Base-by-base conservation (phyloP, 2,888 invertebrate genomes). In the Griposia aprilina region DNA sequence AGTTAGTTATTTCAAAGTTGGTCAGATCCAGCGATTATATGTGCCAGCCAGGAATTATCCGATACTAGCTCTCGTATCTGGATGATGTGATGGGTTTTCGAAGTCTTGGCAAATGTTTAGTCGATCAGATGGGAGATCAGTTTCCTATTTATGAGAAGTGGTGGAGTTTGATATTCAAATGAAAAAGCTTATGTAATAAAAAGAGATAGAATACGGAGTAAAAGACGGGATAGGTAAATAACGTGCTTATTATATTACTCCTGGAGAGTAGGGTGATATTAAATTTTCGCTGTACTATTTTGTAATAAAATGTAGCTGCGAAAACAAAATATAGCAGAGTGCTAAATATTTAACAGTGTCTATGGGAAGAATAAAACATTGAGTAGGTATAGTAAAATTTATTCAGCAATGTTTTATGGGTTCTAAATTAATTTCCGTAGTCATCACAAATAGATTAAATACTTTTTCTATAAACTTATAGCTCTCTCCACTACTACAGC, bases 1-100 rank as follows among this genome's bases (percentile, higher is more conserved):
- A 91, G 92, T 88, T 87, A 84, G 80, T 87, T 87, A 88, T 81
- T 87, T 88, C 81, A 60, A 87, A 87, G 84, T 85, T 87, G 84
- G 84, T 85, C 82, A 87, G 84, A 85, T 88, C 62, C 48, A 72
- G n/a, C 74, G 88, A 88, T 83, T 87, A 80, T 77, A 83, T 59
- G 74, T 85, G 79, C 74, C 57, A 65, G 69, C 30, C 45, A 75
- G 48, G 88, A 87, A 82, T 85, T 87, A 85, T 82, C 87, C 80
- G 82, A 88, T 88, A 85, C 78, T 20, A 68, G 76, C 74, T 45
- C 55, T 81, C 78, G 69, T 79, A 69, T 82, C 59, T 50, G 13
- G 74, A 70, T 70, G 74, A 78, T 66, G 69, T 76, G 81, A 84
- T 74, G 82, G 70, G 63, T 63, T 82, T 68, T 70, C 72, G 26